Percentiles rank a stretch among this genome's conserved stretches.
Evolutionary conservation across 2,113 vertebrate species (phyloP).

Genomic region (Oxygymnocypris stewartii): DNA sequence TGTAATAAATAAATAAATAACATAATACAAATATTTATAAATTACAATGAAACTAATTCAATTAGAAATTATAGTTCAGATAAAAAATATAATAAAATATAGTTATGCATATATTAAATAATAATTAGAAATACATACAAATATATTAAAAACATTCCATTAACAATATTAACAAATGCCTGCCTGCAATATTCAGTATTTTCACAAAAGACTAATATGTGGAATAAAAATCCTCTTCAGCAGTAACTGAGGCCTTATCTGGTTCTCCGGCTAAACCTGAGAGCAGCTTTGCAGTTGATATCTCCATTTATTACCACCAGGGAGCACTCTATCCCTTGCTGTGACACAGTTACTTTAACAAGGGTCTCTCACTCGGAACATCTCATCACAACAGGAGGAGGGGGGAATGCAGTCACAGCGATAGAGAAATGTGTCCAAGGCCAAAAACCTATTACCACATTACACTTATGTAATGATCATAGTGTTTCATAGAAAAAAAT

Average conservation of each 20-base stretch:
- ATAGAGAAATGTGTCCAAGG: constrained; percentile 13
- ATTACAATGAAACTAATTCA: background rate
- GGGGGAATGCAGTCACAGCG: background rate
- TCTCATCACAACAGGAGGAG: constrained; percentile 1
- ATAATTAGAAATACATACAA: background rate
- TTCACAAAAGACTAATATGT: too few relatives aligned
- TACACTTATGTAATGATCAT: constrained; percentile 15
- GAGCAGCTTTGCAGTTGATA: background rate
- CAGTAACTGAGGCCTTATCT: background rate
- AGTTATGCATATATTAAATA: background rate
- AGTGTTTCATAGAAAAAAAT: constrained; percentile 16
- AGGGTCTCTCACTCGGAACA: background rate
- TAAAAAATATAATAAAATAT: background rate
- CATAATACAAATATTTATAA: background rate
- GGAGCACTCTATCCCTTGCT: constrained; percentile 44
- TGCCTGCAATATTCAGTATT: too few relatives aligned
- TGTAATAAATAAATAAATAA: background rate
- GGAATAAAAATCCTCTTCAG: too few relatives aligned
- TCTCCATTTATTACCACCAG: constrained; percentile 41
- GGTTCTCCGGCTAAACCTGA: background rate
- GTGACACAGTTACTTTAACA: background rate
- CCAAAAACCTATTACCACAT: constrained; percentile 4
- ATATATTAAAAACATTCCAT: too few relatives aligned
- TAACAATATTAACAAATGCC: too few relatives aligned
- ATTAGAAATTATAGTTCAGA: background rate